Evolutionary conservation across 1,140 invertebrate genomes (phyloP), one percentile per base, ranked within the genome.

Genomic region (Leucophenga varia): DNA sequence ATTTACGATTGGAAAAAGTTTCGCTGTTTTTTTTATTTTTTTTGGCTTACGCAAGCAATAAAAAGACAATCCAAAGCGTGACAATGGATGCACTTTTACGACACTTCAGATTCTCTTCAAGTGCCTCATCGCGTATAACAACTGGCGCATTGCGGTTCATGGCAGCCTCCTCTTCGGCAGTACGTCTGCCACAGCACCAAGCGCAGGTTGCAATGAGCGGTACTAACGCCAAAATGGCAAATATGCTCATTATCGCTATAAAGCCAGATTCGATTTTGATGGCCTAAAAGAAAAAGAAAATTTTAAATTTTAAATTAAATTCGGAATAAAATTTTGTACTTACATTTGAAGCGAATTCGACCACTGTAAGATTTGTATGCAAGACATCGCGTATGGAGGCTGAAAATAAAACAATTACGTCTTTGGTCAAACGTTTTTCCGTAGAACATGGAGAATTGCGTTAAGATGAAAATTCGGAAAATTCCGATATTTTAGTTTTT

Each of bases 211-310:
- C 65, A 43, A 67, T 61, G 38, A 75, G 39, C 19, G 73, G 70
- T 12, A 75, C 67, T 8, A 75, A 45, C 0, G 76, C 60, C 47
- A 78, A 41, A 25, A 77, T 53, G 20, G 72, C 61, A 34, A 76
- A 73, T 25, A 77, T 52, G 30, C 67, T 64, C 53, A 78, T 67
- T 30, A 76, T 55, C 13, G 59, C 69, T 17, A 79, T 61, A 50
- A 78, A 78, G n/a, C 76, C 77, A 9, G 75, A 75, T 50, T 79
- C 77, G 45, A 77, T 65, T 59, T 77, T 72, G 42, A 78, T 69
- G 42, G 76, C 74, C 77, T 79, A 18, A 8, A n/a, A 8, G 13
- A 16, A 20, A 10, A 6, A 9, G n/a, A 8, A n/a, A 34, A 8
- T n/a, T 8, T 6, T 8, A 16, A 20, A 13, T n/a, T n/a, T n/a